Conservation (phyloP, 1,140 invertebrate genomes). For the Bradysia coprophila region DNA sequence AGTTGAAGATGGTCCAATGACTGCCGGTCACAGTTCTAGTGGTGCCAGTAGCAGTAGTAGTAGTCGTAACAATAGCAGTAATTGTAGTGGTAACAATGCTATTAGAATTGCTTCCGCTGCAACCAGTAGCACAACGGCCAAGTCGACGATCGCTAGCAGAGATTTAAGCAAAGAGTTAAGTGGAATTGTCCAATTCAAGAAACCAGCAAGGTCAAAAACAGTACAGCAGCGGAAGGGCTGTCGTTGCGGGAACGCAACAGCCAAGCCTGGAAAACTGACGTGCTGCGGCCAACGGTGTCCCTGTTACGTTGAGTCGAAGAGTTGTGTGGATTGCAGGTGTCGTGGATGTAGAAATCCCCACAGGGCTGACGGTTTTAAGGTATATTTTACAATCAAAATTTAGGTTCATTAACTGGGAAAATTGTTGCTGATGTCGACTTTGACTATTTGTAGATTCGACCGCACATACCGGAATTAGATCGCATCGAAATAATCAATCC, state of each 20-base stretch:
- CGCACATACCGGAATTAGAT: conserved; percentile 38
- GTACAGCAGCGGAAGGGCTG: conserved; percentile 47
- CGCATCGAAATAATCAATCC: conserved; percentile 9
- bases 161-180: not conserved
- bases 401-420: not conserved
- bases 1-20: conserved; percentile 10
- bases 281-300: conserved; percentile 86
- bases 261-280: conserved; percentile 70
- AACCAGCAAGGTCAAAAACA: not conserved
- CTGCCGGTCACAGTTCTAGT: not conserved
- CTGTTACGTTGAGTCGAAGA: conserved; percentile 74
- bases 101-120: not conserved
- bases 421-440: not conserved
- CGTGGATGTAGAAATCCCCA: conserved; percentile 81
- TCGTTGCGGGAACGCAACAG: conserved; percentile 76
- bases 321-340: conserved; percentile 75
- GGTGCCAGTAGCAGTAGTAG: not conserved
- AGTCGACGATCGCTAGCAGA: not conserved
- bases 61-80: not conserved
- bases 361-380: conserved; percentile 57
- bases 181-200: not conserved
- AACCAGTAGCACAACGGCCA: not conserved
- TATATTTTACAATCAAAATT: conserved; percentile 12
- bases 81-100: no score
- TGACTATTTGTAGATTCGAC: conserved; percentile 29